Base-by-base conservation (phyloP, 2,797 vertebrate genomes). In the Squalus acanthias region DNA sequence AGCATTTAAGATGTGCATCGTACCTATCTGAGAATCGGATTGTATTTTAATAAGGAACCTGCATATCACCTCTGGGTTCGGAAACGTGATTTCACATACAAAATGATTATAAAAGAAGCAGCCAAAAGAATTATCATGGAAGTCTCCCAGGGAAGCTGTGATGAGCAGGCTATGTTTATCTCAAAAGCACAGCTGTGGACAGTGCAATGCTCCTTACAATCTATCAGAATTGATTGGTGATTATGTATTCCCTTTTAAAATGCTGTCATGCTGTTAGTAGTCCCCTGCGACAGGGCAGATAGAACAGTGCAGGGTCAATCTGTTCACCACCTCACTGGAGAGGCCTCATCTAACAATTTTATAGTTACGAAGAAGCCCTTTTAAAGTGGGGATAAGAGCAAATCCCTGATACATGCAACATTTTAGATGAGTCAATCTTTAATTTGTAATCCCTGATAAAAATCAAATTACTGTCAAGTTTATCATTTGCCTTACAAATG, bases 221-320 rank as follows among this genome's bases (percentile, higher is more conserved):
- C 46, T 72, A 76, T 57, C 94, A 95, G 70, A 53, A 95, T 76
- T 76, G 70, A 95, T 95, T 76, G 94, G 94, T 95, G 94, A 95
- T 95, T 76, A 95, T 95, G 50, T 33, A 95, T 95, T 95, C 94
- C 94, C 12, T 95, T 74, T 76, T 57, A 57, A 95, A 76, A 74
- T 20, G 46, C 50, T 53, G 70, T 29, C 46, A 57, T 57, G 60
- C 60, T 63, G 94, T 95, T 76, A 76, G 46, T 33, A n/a, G 46
- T 76, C 94, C 50, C 94, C 10, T 74, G 94, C 39, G 26, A 29
- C 50, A 74, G 70, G 50, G 50, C 24, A 95, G 46, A 74, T 33
- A 95, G 70, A 74, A 76, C 12, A 76, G 94, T 74, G 50, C 10
- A 33, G 94, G 70, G 26, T 57, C 50, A 29, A 74, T 76, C 69